Evolutionary conservation across 2,113 vertebrate genomes (phyloP).

Genomic region (Acrocephalus kingi): DNA sequence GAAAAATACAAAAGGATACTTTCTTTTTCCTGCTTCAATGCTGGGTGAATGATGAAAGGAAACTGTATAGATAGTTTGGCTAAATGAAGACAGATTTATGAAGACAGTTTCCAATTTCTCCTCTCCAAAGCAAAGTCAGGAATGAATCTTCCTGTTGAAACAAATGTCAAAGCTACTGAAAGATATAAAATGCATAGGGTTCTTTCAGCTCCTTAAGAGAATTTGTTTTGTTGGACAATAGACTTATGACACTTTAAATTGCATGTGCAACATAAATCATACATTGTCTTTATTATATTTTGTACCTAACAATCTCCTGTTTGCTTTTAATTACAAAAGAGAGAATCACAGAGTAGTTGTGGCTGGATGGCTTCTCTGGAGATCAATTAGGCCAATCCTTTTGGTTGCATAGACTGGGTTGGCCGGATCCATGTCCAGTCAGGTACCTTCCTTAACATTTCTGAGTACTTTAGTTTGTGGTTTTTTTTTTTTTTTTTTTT

Average conservation of each 20-base stretch:
- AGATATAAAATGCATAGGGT: neutral
- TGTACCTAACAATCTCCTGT: neutral
- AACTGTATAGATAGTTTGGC: neutral
- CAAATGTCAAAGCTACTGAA: neutral
- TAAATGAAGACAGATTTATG: neutral
- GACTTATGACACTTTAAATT: neutral
- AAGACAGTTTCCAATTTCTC: neutral
- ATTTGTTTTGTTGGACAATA: neutral
- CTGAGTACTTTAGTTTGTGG: neutral
- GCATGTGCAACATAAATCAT: neutral
- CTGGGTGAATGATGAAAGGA: neutral
- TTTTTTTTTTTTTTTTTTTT: too few species aligned
- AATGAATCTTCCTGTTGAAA: neutral
- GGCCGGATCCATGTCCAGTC: too few species aligned
- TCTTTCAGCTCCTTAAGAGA: neutral
- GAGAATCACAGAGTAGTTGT: neutral
- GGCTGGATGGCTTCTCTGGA: neutral
- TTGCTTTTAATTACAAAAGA: neutral
- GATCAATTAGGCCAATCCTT: neutral
- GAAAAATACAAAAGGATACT: constrained; percentile 1
- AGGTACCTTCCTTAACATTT: neutral
- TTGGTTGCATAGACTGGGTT: neutral
- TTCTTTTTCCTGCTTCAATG: neutral
- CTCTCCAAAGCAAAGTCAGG: constrained; percentile 24
- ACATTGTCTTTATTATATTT: neutral